Evolutionary conservation across 2,113 vertebrate species (phyloP), one percentile per base, ranked within the genome.

Genomic region (Hyla sarda): DNA sequence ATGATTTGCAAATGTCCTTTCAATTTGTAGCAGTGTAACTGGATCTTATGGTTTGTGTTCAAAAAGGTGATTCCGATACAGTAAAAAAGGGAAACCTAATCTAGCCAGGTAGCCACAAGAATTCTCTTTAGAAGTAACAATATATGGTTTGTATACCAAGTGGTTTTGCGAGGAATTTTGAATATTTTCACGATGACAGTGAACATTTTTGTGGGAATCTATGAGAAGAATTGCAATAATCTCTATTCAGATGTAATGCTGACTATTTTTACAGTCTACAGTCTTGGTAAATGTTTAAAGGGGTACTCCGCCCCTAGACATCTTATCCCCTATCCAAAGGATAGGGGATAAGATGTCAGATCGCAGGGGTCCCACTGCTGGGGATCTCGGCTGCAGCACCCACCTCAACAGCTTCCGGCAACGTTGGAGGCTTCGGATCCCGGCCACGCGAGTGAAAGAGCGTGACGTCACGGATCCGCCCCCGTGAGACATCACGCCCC

Each of bases 91-190:
- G 82, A 75, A 84, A 84, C 13, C 6, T 47, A 84, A 60, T 75
- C 82, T 58, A 56, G 45, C 25, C 21, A 75, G 50, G 48, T 75
- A 37, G 71, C 82, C 71, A 62, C 71, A 84, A 41, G 69, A 75
- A 84, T 84, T 58, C 30, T 34, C 37, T 41, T 74, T 21, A 30
- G 25, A 74, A 32, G 47, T 54, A 83, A 50, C 58, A 54, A 83
- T 41, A 48, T 72, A 73, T 58, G 82, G 67, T 83, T 83, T 83
- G 14, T 72, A 37, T 56, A 56, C 30, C 30, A 37, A 83, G 67
- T 83, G 82, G 82, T 72, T 83, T 73, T 23, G 17, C 14, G 21
- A 83, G 56, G 50, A 83, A 83, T 83, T n/a, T 45, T 50, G 72
- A 58, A 28, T 37, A 73, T 54, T 72, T 83, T 41, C 50, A 83